A percentile compares a stretch with the other conserved stretches of the same genome.
Conservation (phyloP, 2,113 vertebrate genomes). For the Octodon degus region DNA sequence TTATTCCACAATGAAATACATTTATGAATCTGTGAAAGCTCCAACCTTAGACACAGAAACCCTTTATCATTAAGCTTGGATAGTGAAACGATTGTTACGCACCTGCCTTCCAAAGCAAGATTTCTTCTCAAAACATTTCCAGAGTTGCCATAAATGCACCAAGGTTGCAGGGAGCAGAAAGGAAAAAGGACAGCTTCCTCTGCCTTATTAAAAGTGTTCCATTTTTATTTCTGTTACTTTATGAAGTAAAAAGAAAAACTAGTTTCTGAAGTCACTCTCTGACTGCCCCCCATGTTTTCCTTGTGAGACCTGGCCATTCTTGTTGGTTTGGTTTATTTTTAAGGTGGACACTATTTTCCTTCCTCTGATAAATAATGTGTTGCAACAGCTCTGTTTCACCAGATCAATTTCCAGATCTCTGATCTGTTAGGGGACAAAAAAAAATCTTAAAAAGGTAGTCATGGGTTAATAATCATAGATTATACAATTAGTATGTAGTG, state of each 20-base stretch:
- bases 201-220: neutral
- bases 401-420: slow-evolving; percentile 40
- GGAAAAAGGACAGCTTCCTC: neutral
- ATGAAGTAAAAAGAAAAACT: neutral
- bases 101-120: neutral
- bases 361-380: neutral
- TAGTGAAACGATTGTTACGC: neutral
- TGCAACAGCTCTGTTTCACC: neutral
- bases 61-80: neutral
- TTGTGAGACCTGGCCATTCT: neutral
- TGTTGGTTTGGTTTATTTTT: slow-evolving; percentile 47
- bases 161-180: neutral
- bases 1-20: neutral
- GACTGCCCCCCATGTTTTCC: neutral
- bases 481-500: neutral
- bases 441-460: neutral
- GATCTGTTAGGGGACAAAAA: neutral
- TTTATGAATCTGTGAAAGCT: slow-evolving; percentile 36
- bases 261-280: neutral
- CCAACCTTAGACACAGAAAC: neutral
- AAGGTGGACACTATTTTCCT: neutral
- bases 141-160: neutral
- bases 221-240: slow-evolving; percentile 55
- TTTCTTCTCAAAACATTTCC: neutral
- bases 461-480: slow-evolving; percentile 7